Percentiles rank a stretch among this genome's conserved stretches.
Conservation (phyloP, 2,888 invertebrate genomes). For the Synanthedon tipuliformis region DNA sequence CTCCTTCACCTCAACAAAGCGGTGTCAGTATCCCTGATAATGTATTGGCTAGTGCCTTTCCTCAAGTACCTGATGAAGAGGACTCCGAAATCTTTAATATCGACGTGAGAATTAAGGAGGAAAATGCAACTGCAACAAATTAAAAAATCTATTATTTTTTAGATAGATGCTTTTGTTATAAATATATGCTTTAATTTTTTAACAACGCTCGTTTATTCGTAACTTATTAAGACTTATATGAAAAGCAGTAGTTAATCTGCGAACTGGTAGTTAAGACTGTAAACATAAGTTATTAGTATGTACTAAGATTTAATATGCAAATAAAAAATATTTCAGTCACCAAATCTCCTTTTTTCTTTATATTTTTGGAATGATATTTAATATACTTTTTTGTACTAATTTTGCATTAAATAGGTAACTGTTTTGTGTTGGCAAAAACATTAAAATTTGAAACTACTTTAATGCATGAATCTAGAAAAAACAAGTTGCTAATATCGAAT, state of each 20-base stretch:
- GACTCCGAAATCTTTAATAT: neutral
- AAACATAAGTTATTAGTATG: too few relatives aligned
- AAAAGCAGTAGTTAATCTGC: neutral
- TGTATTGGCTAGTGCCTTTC: slow-evolving; percentile 1
- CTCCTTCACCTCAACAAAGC: neutral
- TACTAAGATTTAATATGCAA: too few relatives aligned
- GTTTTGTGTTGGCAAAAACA: too few relatives aligned
- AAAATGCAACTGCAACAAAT: neutral
- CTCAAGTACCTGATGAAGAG: neutral
- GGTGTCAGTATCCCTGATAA: slow-evolving; percentile 1
- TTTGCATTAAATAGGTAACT: too few relatives aligned
- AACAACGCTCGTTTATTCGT: neutral
- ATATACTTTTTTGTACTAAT: too few relatives aligned
- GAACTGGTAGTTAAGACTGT: too few relatives aligned
- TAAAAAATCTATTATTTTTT: neutral
- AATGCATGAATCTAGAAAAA: too few relatives aligned
- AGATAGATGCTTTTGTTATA: neutral
- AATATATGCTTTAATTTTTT: neutral
- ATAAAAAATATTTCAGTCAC: too few relatives aligned
- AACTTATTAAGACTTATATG: neutral
- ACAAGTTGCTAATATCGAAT: too few relatives aligned
- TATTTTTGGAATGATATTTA: too few relatives aligned
- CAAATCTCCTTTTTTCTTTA: too few relatives aligned
- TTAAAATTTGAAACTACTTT: too few relatives aligned
- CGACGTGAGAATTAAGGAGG: neutral